Evolutionary conservation across 1,140 invertebrate genomes (phyloP).

Genomic region (Neoseiulus cucumeris): DNA sequence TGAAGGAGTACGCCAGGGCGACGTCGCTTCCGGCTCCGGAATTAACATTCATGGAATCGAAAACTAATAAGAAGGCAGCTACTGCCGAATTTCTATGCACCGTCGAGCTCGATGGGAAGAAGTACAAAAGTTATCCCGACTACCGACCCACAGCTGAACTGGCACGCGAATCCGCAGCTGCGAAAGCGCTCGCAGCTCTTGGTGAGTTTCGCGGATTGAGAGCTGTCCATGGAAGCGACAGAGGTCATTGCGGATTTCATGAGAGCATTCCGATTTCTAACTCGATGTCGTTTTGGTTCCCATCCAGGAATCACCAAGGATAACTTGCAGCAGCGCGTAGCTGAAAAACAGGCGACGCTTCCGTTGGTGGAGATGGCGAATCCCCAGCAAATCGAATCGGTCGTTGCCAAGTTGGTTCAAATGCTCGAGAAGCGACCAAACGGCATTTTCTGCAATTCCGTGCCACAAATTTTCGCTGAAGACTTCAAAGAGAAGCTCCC

Average conservation of each 20-base stretch:
- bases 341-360: background rate
- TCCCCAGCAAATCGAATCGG: background rate
- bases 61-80: conserved; percentile 3
- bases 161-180: background rate
- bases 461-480: background rate
- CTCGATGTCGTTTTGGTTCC: background rate
- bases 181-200: conserved; percentile 7
- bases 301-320: conserved; percentile 7
- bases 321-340: conserved; percentile 10
- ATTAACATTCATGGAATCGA: background rate
- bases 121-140: conserved; percentile 9
- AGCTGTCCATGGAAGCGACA: too few species aligned
- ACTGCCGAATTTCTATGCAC: background rate
- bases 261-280: too few species aligned
- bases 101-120: background rate
- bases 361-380: background rate
- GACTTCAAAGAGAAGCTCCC: conserved; percentile 1
- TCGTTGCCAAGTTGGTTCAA: background rate
- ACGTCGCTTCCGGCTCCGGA: background rate
- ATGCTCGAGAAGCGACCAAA: conserved; percentile 9
- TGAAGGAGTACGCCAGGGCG: background rate
- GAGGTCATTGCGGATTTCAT: too few species aligned
- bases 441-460: background rate
- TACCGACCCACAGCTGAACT: background rate
- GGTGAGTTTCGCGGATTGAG: background rate